Percentiles rank a stretch among this genome's conserved stretches.
These are phyloP conservation scores for Karalla daura DNA, from an alignment of 2,797 vertebrate species.

Conservation along the genomic window DNA sequence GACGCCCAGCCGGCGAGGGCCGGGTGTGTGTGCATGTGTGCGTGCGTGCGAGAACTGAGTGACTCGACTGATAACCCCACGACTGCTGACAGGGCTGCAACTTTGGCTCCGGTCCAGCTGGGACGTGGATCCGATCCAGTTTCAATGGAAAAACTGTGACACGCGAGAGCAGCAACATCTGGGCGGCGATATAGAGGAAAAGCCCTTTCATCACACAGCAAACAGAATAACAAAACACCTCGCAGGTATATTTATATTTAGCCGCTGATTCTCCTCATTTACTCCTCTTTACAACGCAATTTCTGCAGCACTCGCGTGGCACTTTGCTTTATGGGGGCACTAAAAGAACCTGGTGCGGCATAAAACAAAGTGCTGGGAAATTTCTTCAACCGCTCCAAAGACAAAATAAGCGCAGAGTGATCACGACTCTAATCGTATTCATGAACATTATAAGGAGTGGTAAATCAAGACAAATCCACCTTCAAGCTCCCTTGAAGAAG, in stretches of 20 bases:
- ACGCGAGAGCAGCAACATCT: constrained; percentile 29
- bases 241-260: constrained; percentile 40
- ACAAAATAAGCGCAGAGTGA: constrained; percentile 1
- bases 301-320: not conserved
- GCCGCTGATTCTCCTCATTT: constrained; percentile 5
- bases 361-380: constrained; percentile 11
- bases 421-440: constrained; percentile 12
- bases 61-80: constrained; percentile 21
- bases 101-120: constrained; percentile 50
- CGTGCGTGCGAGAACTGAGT: not conserved
- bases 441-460: too few relatives aligned
- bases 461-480: constrained; percentile 10
- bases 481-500: not conserved
- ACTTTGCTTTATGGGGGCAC: constrained; percentile 4
- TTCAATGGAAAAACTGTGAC: constrained; percentile 33
- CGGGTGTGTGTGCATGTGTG: constrained; percentile 23
- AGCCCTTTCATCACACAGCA: constrained; percentile 61
- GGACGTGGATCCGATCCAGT: constrained; percentile 54
- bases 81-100: constrained; percentile 38
- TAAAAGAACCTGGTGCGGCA: constrained; percentile 17
- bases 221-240: constrained; percentile 63
- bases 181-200: constrained; percentile 45
- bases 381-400: not conserved
- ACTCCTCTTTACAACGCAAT: not conserved
- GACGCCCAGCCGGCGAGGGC: not conserved